Evolutionary conservation across 2,888 invertebrate genomes (phyloP).

Genomic region (Pyrocoelia pectoralis): DNA sequence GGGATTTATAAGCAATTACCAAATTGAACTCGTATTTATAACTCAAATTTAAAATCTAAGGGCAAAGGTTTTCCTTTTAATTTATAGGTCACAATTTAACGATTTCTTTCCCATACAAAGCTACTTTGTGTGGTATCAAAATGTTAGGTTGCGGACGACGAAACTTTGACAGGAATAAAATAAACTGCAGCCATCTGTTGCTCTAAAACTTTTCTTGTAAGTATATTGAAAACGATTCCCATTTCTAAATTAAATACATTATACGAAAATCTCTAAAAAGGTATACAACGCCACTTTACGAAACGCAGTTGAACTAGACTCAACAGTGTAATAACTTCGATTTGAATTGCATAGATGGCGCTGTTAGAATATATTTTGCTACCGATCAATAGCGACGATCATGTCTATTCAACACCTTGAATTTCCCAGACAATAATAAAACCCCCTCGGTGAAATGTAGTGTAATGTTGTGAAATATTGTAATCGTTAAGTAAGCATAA

Average conservation of each 20-base stretch:
- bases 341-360: conserved; percentile 46
- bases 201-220: neutral
- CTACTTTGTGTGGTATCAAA: no score
- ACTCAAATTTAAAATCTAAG: no score
- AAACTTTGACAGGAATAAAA: neutral
- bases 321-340: neutral
- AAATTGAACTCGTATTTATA: no score
- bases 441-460: conserved; percentile 1
- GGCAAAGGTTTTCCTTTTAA: no score
- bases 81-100: no score
- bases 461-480: neutral
- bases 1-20: no score
- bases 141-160: no score
- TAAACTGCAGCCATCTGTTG: neutral
- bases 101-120: no score
- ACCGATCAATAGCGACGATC: conserved; percentile 49
- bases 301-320: conserved; percentile 38
- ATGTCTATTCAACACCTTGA: conserved; percentile 45
- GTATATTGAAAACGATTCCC: conserved; percentile 8
- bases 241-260: conserved; percentile 24
- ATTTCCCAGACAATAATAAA: conserved; percentile 27
- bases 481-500: neutral
- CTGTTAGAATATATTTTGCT: conserved; percentile 35
- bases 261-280: conserved; percentile 21
- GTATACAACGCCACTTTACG: conserved; percentile 37